Evolutionary conservation across 2,113 vertebrate species (phyloP).

Genomic region (Neotoma lepida): DNA sequence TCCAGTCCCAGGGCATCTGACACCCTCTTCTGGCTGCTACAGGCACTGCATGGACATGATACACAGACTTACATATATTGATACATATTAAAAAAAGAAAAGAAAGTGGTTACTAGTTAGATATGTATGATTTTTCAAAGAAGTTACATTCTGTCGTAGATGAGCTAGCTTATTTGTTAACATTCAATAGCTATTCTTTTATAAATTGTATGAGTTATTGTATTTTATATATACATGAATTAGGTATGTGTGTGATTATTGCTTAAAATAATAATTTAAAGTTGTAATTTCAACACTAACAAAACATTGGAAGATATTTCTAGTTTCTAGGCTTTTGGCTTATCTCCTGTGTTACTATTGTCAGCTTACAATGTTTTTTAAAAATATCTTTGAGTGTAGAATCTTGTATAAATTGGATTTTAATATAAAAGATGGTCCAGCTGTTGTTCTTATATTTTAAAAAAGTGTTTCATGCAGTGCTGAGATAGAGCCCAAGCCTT

Average conservation of each 20-base stretch:
- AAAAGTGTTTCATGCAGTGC: background rate
- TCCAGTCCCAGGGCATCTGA: background rate
- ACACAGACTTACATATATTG: background rate
- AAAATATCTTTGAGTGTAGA: conserved; percentile 20
- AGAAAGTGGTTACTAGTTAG: background rate
- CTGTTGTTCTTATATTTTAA: background rate
- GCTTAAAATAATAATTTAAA: conserved; percentile 58
- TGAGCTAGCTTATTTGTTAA: background rate
- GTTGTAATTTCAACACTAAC: background rate
- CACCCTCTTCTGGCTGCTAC: background rate
- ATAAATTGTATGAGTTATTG: background rate
- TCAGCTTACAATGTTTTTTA: background rate
- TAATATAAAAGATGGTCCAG: background rate
- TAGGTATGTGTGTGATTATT: background rate
- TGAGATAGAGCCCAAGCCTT: too few relatives aligned
- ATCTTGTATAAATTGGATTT: conserved; percentile 16
- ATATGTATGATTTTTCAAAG: conserved; percentile 27
- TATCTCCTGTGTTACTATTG: background rate
- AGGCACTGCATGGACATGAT: background rate
- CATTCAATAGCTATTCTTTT: background rate
- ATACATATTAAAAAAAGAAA: background rate
- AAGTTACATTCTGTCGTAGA: conserved; percentile 1
- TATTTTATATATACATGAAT: background rate
- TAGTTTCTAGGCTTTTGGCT: conserved; percentile 41
- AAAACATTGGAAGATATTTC: conserved; percentile 35